Evolutionary conservation across 2,888 invertebrate species (phyloP).

Genomic region (Orchesella flavescens): DNA sequence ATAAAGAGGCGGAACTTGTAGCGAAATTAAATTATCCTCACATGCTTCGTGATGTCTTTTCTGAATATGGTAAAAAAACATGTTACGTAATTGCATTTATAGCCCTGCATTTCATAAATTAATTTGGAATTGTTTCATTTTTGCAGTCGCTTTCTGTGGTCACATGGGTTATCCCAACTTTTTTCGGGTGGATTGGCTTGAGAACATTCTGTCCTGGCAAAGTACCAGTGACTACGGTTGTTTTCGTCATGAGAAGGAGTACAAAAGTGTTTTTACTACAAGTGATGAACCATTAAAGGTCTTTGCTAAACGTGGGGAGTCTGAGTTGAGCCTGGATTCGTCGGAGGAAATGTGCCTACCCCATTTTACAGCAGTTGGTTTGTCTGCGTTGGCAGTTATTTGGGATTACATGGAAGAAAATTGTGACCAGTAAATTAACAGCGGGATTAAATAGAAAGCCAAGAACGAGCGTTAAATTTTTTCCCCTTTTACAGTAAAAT

Average conservation of each 20-base stretch:
- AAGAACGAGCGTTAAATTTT: too few relatives aligned
- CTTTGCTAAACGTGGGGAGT: background rate
- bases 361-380: conserved; percentile 19
- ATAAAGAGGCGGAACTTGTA: conserved; percentile 60
- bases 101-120: too few relatives aligned
- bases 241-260: conserved; percentile 3
- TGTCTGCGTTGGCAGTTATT: background rate
- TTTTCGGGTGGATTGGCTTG: conserved; percentile 73
- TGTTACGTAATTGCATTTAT: background rate
- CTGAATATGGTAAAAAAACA: conserved; percentile 17
- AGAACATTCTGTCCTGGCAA: conserved; percentile 74
- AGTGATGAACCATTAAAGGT: conserved; percentile 3
- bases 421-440: background rate
- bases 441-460: too few relatives aligned
- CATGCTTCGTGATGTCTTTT: conserved; percentile 56
- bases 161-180: conserved; percentile 76
- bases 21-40: conserved; percentile 42
- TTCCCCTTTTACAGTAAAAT: too few relatives aligned
- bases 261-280: background rate
- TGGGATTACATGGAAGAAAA: conserved; percentile 31
- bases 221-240: conserved; percentile 36
- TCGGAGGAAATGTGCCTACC: conserved; percentile 5
- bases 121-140: conserved; percentile 28
- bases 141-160: conserved; percentile 76
- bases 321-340: background rate